phyloP scores from a whole-genome alignment of 2,797 vertebrate species.

The Novumbra hubbsi region DNA sequence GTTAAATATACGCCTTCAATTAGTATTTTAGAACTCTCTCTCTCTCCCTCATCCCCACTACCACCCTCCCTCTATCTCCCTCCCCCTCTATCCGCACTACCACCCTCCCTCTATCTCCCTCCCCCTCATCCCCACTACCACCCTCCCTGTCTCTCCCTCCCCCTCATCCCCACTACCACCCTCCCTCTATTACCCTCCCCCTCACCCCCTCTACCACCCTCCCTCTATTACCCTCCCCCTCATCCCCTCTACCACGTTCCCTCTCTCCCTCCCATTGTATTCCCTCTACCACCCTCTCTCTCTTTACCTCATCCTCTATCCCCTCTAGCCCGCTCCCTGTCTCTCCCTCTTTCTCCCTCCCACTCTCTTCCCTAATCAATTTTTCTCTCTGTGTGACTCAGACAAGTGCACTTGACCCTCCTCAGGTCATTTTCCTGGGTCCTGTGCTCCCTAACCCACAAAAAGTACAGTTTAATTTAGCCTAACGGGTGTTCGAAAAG shows the following conservation, averaged over 20 bases:
- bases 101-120: not conserved
- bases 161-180: not conserved
- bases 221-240: not conserved
- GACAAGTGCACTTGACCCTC: constrained; percentile 26
- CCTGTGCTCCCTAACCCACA: not conserved
- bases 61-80: not conserved
- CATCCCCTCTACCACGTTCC: no score
- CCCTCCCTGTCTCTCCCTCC: no score
- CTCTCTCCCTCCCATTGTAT: constrained; percentile 4
- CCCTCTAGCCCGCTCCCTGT: not conserved
- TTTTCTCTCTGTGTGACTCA: constrained; percentile 23
- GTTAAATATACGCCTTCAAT: constrained; percentile 39
- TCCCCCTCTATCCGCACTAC: not conserved
- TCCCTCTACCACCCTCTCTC: constrained; percentile 10
- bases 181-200: not conserved
- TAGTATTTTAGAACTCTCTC: constrained; percentile 34
- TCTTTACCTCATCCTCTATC: not conserved
- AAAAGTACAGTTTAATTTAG: constrained; percentile 23
- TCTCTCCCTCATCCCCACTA: not conserved
- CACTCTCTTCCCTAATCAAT: no score
- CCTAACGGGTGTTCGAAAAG: constrained; percentile 9
- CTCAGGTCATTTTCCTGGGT: constrained; percentile 1
- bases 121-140: not conserved
- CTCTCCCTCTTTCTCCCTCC: not conserved
- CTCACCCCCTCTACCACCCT: not conserved